Conservation (phyloP, 92 coral and sea anemone species). For the Palythoa caribaeorum region DNA sequence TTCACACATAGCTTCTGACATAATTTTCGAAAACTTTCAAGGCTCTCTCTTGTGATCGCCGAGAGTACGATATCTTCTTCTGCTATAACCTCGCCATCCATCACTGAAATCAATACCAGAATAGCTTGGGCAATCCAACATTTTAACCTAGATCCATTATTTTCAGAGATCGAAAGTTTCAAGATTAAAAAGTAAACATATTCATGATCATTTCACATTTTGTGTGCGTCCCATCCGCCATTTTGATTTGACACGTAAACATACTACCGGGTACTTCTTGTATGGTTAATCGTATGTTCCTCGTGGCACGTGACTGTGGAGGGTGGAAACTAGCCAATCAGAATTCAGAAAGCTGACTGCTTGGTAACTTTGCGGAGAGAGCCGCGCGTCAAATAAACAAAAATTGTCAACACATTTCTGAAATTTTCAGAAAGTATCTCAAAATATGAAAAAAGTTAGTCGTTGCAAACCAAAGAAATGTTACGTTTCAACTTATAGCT, state of each 20-base stretch:
- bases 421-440: too few relatives aligned
- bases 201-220: not conserved
- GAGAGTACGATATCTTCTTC: constrained; percentile 71
- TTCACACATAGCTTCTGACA: constrained; percentile 82
- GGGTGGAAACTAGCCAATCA: constrained; percentile 41
- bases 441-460: too few relatives aligned
- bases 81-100: constrained; percentile 4
- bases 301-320: constrained; percentile 43
- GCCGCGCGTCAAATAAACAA: not conserved
- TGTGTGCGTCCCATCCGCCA: constrained; percentile 61
- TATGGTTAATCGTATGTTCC: constrained; percentile 3
- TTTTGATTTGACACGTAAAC: constrained; percentile 72
- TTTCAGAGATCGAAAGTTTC: not conserved
- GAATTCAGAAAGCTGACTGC: not conserved
- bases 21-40: constrained; percentile 63
- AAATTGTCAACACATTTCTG: not conserved
- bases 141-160: constrained; percentile 55
- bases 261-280: constrained; percentile 10
- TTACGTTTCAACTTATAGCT: too few relatives aligned
- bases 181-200: too few relatives aligned
- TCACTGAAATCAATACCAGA: constrained; percentile 76
- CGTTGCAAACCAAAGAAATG: too few relatives aligned
- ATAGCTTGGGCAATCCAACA: constrained; percentile 89
- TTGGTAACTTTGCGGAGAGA: constrained; percentile 3
- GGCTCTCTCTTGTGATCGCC: constrained; percentile 82